Conservation (phyloP, 2,797 vertebrate species). For the Gallirallus australis region DNA sequence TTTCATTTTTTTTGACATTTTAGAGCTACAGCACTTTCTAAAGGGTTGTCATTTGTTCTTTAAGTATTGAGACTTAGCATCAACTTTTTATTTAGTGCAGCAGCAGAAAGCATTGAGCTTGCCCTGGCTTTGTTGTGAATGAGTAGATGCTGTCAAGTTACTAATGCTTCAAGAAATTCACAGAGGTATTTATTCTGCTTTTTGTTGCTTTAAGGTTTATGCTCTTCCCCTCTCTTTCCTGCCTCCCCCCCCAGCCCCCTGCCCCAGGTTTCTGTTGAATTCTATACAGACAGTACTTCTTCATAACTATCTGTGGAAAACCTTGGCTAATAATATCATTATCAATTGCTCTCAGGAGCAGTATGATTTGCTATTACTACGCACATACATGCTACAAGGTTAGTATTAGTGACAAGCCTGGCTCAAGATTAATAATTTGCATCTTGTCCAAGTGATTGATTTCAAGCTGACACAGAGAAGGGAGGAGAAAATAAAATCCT, state of each 20-base stretch:
- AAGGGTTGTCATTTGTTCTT: constrained; percentile 46
- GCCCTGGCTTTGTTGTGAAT: constrained; percentile 34
- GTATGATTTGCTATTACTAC: background rate
- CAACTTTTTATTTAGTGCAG: constrained; percentile 46
- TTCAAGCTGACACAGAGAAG: constrained; percentile 15
- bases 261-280: background rate
- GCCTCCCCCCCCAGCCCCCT: background rate
- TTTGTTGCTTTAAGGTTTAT: constrained; percentile 37
- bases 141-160: constrained; percentile 49
- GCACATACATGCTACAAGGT: background rate
- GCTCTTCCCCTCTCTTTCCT: background rate
- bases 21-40: constrained; percentile 1
- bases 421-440: constrained; percentile 37
- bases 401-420: background rate
- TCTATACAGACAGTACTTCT: background rate
- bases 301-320: background rate
- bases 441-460: constrained; percentile 21
- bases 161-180: constrained; percentile 52
- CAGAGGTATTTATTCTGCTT: constrained; percentile 35
- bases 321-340: background rate
- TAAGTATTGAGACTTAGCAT: background rate
- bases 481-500: constrained; percentile 37
- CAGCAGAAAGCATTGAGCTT: constrained; percentile 34
- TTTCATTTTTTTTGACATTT: constrained; percentile 45
- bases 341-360: background rate